phyloP scores from a whole-genome alignment of 2,113 vertebrate genomes.

The Bungarus multicinctus region DNA sequence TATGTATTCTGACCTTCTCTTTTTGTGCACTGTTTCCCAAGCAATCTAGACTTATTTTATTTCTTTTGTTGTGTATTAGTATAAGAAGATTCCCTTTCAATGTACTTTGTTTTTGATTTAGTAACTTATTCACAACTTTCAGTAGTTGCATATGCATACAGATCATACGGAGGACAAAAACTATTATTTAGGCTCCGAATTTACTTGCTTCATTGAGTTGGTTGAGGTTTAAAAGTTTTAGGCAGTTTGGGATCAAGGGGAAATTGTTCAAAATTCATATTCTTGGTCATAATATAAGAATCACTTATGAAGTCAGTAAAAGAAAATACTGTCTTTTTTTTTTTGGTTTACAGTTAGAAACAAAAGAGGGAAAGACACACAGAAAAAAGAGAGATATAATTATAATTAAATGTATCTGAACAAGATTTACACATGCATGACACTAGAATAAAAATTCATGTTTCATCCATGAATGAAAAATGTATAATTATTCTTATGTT shows the following conservation, averaged over 20 bases:
- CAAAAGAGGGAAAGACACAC: background rate
- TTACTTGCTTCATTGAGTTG: background rate
- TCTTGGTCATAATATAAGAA: background rate
- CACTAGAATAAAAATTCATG: background rate
- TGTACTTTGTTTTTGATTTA: background rate
- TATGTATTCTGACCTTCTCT: slow-evolving; percentile 66
- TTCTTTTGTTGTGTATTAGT: slow-evolving; percentile 7
- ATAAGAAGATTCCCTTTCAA: slow-evolving; percentile 8
- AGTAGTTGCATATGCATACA: background rate
- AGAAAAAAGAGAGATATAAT: background rate
- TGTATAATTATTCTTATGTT: background rate
- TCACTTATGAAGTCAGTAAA: background rate
- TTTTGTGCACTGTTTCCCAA: slow-evolving; percentile 34
- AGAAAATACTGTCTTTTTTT: background rate
- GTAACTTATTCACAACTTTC: background rate
- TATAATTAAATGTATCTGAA: background rate
- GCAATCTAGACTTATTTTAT: slow-evolving; percentile 36
- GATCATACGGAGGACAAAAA: background rate
- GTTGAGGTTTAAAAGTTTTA: background rate
- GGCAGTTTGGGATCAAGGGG: background rate
- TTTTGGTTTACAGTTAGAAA: background rate
- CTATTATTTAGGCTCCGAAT: background rate
- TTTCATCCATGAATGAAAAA: background rate
- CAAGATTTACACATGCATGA: background rate
- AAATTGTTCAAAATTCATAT: background rate